These are phyloP conservation scores for Hystrix cristata DNA, from an alignment of 2,113 vertebrate species.

Conservation along the genomic window DNA sequence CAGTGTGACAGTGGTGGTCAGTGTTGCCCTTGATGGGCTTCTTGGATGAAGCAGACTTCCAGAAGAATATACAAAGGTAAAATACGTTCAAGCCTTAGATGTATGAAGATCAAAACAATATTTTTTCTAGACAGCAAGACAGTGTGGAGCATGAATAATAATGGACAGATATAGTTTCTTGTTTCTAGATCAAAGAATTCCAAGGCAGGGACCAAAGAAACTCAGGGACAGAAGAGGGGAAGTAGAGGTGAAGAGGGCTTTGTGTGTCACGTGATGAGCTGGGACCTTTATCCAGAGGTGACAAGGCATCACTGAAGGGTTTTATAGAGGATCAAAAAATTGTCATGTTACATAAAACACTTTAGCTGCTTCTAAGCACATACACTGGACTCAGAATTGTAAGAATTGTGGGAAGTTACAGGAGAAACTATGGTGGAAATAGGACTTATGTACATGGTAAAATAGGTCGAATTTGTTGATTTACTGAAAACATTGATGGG, in stretches of 20 bases:
- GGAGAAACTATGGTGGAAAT: not conserved
- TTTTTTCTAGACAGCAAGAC: not conserved
- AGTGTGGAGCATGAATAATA: not conserved
- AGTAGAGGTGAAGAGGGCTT: not conserved
- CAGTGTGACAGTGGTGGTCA: not conserved
- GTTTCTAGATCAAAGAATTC: not conserved
- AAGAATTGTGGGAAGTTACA: not conserved
- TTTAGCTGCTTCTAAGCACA: not conserved
- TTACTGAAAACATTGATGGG: not conserved
- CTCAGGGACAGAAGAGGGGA: not conserved
- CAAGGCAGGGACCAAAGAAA: not conserved
- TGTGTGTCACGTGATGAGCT: fast-evolving
- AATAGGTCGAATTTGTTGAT: not conserved
- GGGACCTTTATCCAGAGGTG: not conserved
- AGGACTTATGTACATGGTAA: not conserved
- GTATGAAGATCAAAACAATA: not conserved
- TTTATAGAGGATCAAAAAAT: not conserved
- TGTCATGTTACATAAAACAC: not conserved
- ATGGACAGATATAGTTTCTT: not conserved
- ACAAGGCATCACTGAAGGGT: not conserved
- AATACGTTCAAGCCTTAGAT: not conserved
- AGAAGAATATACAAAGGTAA: not conserved
- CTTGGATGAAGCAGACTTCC: not conserved
- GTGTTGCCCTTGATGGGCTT: too few species aligned
- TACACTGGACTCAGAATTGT: not conserved